phyloP scores from a whole-genome alignment of 1,140 invertebrate genomes.

The Samia ricini region DNA sequence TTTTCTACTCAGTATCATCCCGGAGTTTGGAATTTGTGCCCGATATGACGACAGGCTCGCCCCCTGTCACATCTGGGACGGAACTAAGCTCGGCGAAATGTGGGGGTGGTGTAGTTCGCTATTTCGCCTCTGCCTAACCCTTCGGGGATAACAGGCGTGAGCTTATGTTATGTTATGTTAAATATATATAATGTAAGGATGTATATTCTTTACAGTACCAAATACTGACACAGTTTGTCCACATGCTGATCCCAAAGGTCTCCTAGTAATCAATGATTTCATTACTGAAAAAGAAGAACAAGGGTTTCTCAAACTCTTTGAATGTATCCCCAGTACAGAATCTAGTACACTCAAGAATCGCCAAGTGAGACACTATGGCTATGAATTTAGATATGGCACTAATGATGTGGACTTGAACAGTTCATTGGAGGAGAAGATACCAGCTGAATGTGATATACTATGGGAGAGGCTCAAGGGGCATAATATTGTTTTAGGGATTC shows the following conservation, averaged over 20 bases:
- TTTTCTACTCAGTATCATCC: no score
- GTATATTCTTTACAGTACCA: constrained; percentile 50
- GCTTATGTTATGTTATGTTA: no score
- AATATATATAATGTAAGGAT: background rate
- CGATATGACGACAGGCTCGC: no score
- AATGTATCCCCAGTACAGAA: constrained; percentile 76
- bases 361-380: constrained; percentile 95
- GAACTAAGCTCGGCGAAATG: no score
- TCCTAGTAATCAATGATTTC: constrained; percentile 87
- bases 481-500: constrained; percentile 74
- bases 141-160: no score
- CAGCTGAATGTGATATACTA: constrained; percentile 83
- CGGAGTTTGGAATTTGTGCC: no score
- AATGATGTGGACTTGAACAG: constrained; percentile 90
- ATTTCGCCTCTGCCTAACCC: no score
- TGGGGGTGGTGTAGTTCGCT: no score
- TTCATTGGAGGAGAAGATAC: constrained; percentile 84
- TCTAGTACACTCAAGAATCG: constrained; percentile 87
- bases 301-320: constrained; percentile 80
- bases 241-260: constrained; percentile 80
- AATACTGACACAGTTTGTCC: constrained; percentile 47
- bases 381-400: constrained; percentile 93
- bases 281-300: constrained; percentile 85
- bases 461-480: constrained; percentile 79
- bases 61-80: no score